Evolutionary conservation across 2,888 invertebrate genomes (phyloP).

Genomic region (Hypselothyrea guttata): DNA sequence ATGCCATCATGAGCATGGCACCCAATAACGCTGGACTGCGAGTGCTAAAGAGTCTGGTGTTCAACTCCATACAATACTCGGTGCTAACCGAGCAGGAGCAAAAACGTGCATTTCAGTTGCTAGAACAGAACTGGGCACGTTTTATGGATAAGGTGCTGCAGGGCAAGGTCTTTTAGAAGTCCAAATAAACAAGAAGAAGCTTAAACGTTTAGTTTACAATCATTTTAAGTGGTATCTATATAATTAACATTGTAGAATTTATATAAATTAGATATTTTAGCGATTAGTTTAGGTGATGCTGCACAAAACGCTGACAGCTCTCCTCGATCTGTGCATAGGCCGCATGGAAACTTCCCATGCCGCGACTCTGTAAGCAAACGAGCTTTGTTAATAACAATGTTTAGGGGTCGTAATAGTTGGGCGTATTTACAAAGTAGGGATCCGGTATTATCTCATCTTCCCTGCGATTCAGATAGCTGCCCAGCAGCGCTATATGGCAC

Average conservation of each 20-base stretch:
- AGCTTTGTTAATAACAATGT: too few species aligned
- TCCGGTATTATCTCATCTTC: constrained; percentile 91
- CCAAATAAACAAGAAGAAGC: neutral
- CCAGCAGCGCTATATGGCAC: constrained; percentile 90
- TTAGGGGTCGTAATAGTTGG: neutral
- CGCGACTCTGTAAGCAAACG: constrained; percentile 58
- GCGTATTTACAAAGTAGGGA: constrained; percentile 91
- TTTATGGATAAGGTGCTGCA: constrained; percentile 74
- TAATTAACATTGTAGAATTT: too few species aligned
- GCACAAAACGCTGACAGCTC: constrained; percentile 63
- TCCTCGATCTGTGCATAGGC: constrained; percentile 71
- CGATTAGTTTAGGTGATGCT: constrained; percentile 28
- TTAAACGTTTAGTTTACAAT: too few species aligned
- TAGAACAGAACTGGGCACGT: constrained; percentile 72
- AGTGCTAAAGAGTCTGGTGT: constrained; percentile 85
- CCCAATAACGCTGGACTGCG: constrained; percentile 84
- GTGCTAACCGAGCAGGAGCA: constrained; percentile 64
- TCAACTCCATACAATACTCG: constrained; percentile 84
- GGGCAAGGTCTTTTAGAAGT: constrained; percentile 60
- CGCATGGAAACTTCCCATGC: constrained; percentile 70
- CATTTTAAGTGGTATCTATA: too few species aligned
- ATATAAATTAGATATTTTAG: too few species aligned
- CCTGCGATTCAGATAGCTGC: constrained; percentile 89
- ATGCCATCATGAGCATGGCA: constrained; percentile 86
- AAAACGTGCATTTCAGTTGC: constrained; percentile 52